Base-by-base conservation (phyloP, 2,113 vertebrate genomes). In the Takifugu bimaculatus region DNA sequence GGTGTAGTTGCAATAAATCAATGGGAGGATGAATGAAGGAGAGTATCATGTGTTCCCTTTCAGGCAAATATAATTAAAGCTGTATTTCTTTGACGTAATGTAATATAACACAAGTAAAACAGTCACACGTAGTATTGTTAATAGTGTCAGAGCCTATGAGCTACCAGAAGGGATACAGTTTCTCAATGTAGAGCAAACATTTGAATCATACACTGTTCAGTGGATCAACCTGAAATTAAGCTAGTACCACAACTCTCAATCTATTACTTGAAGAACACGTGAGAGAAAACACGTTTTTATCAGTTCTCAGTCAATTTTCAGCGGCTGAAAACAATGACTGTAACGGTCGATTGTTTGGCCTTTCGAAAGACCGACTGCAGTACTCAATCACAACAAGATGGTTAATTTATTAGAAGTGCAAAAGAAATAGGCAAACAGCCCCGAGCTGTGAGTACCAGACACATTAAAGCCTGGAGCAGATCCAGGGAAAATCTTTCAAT, bases 401-500 rank as follows among this genome's bases (percentile, higher is more conserved):
- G 55, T 69, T 83, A 84, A 84, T 83, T 79, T 69, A 84, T 80
- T 78, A 80, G 71, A 84, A 81, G 85, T 86, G 85, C 57, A 87
- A 85, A 81, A 71, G 71, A 81, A 88, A 84, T 80, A 77, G 77
- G 68, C 74, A 80, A 85, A 85, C 74, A 83, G 78, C 79, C 51
- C 15, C 57, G 74, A 72, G 81, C 75, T 85, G 80, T 83, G 78
- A 85, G 84, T 78, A 78, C 66, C 77, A 83, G 78, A 88, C 88
- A 87, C 83, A 86, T 84, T 88, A 85, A 82, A 83, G 72, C 68
- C 83, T 90, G 90, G 87, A 89, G 71, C 58, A 70, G 79, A 73
- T 89, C 89, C 88, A 90, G 84, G 47, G 70, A 89, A 48, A 80
- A 87, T 87, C 85, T 88, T 90, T 91, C 88, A 91, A 90, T 91